Evolutionary conservation across 2,113 vertebrate genomes (phyloP), one percentile per base, ranked within the genome.

Genomic region (Himantopus leucocephalus): DNA sequence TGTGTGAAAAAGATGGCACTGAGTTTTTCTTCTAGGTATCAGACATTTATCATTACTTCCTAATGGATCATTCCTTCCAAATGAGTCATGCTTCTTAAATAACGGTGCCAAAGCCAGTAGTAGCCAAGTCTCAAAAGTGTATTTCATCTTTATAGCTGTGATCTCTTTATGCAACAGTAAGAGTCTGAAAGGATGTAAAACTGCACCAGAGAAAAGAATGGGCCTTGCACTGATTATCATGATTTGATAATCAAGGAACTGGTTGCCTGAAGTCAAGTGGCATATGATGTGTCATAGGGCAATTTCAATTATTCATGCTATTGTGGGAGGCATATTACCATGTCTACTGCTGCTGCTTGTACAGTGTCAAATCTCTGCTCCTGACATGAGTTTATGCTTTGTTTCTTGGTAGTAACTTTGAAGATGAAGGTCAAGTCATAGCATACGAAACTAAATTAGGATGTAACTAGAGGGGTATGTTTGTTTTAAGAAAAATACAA

Each of bases 221-320:
- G 52, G 67, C 32, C 60, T 83, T 92, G 55, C 19, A 55, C 14
- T 94, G 88, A 92, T 96, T 86, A 58, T 72, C 52, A 27, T 93
- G 88, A 94, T 86, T 95, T 86, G 82, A 78, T 92, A 88, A 95
- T 96, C 94, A 96, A 95, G 76, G 60, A 93, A 86, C 68, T 60
- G 37, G 63, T 83, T 93, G 79, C 55, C 76, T 95, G 75, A 71
- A 95, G 64, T 93, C 85, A 83, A 96, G 94, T 92, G 85, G 88
- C 68, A 85, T 50, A 90, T 67, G 92, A 83, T 90, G 45, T 83
- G 39, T 80, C 41, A 66, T 21, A 73, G 53, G 82, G 66, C 55
- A 84, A 95, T 96, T 97, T 95, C 88, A 90, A 86, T 96, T 95
- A 93, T 93, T 94, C 68, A 62, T 93, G 71, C 85, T 93, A 80